phyloP scores from a whole-genome alignment of 2,797 vertebrate species.

The Tolypeutes matacus region DNA sequence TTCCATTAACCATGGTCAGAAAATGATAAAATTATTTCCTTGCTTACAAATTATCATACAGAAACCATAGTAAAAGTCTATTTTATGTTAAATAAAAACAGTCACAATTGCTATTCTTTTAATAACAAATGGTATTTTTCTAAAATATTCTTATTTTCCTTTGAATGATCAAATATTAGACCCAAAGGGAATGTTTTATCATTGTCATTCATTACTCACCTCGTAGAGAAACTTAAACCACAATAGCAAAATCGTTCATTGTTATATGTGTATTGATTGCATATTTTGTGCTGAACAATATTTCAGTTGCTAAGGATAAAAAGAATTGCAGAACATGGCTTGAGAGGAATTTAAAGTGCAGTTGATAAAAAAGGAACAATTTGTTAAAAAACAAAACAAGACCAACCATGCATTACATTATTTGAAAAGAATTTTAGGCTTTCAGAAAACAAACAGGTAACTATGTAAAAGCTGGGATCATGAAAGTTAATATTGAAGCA shows the following conservation, averaged over 20 bases:
- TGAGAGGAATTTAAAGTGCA: not conserved
- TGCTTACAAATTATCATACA: not conserved
- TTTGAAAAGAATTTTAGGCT: not conserved
- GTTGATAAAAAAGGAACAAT: not conserved
- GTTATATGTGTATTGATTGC: not conserved
- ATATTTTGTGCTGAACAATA: not conserved
- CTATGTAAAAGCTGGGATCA: not conserved
- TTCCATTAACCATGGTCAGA: slow-evolving; percentile 59
- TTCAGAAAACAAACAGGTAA: not conserved
- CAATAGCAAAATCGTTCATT: not conserved
- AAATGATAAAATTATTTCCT: slow-evolving; percentile 62
- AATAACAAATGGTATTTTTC: not conserved
- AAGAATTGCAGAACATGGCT: not conserved
- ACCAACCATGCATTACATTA: not conserved
- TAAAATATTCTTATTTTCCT: not conserved
- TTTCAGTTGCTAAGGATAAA: not conserved
- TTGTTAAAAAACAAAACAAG: not conserved
- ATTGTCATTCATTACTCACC: not conserved
- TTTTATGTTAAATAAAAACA: not conserved
- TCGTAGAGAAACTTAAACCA: no score
- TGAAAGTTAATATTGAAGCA: not conserved
- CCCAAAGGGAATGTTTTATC: not conserved
- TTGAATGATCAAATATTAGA: not conserved
- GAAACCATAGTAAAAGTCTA: not conserved
- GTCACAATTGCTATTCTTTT: not conserved